Evolutionary conservation across 2,797 vertebrate genomes (phyloP), one percentile per base, ranked within the genome.

Genomic region (Silurus aristotelis): DNA sequence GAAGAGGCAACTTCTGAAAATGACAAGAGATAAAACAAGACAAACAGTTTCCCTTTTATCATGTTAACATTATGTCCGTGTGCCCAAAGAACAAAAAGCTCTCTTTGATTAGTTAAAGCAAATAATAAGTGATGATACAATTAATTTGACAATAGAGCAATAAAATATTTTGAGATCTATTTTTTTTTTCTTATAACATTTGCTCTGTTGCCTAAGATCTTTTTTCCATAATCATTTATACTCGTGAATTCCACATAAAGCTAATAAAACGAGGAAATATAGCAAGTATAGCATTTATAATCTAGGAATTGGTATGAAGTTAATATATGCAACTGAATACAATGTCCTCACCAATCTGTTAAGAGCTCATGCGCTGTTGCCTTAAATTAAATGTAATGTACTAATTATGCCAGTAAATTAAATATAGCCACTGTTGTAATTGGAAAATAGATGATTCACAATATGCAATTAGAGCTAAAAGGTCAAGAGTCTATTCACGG

Each of bases 401-500:
- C 6, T 76, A 76, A 58, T 76, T 27, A 56, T 56, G 13, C 12
- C 48, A 75, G 46, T 52, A 20, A 60, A 60, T 60, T 1, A 60
- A 20, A 77, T 20, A 22, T 12, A 60, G 55, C 27, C 27, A 77
- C 19, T 20, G 55, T 60, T 77, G 58, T 77, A 77, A 77, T 43
- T 78, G 55, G 27, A 78, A 38, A 27, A 78, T 38, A 10, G 56
- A 78, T 61, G 19, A 61, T 14, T 61, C 75, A 43, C 75, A 61
- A 60, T 61, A 61, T 78, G 75, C 56, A 78, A 38, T 78, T 61
- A 84, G 22, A 70, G 76, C 31, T 6, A 82, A 89, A 89, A 89
- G 84, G 85, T 87, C 80, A 86, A 78, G 56, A 78, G 87, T 61
- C 81, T 84, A 31, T 81, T 84, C 66, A 55, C 82, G 70, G 12